These are phyloP conservation scores for Cylloceria caligata DNA, from an alignment of 2,888 invertebrate genomes.

Conservation along the genomic window DNA sequence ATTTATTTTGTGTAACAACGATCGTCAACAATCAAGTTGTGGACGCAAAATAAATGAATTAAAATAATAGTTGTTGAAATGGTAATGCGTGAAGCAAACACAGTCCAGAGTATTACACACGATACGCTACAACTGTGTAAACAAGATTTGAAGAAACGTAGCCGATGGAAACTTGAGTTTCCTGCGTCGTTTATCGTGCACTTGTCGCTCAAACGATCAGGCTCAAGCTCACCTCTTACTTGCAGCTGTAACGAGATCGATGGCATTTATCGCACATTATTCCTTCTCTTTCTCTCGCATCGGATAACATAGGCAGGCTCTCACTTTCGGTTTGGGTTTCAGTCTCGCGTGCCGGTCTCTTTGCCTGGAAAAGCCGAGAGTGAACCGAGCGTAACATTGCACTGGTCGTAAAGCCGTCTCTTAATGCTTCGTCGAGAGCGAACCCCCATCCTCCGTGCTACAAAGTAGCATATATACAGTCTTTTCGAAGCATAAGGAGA, in stretches of 20 bases:
- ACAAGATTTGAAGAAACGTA: slow-evolving; percentile 44
- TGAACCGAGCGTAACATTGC: slow-evolving; percentile 33
- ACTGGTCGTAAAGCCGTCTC: slow-evolving; percentile 56
- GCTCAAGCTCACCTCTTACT: slow-evolving; percentile 7
- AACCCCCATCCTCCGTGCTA: neutral
- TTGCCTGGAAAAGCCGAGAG: slow-evolving; percentile 45
- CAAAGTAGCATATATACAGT: slow-evolving; percentile 28
- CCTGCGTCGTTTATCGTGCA: slow-evolving; percentile 35
- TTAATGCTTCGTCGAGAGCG: slow-evolving; percentile 49
- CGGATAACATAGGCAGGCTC: neutral
- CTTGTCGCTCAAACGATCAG: slow-evolving; percentile 40
- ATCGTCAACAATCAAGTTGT: too few relatives aligned
- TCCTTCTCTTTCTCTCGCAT: slow-evolving; percentile 33
- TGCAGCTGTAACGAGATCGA: slow-evolving; percentile 48
- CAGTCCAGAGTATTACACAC: too few relatives aligned
- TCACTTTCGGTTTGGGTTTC: slow-evolving; percentile 13
- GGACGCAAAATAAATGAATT: too few relatives aligned
- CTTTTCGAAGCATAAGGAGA: slow-evolving; percentile 16
- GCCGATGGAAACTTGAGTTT: slow-evolving; percentile 2
- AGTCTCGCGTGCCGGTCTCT: slow-evolving; percentile 28
- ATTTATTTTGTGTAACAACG: too few relatives aligned
- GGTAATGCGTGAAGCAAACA: too few relatives aligned
- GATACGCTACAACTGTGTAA: neutral
- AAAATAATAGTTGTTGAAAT: too few relatives aligned
- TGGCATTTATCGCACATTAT: slow-evolving; percentile 61